These are phyloP conservation scores for Danio albolineatus DNA, from an alignment of 2,797 vertebrate genomes.

Conservation along the genomic window DNA sequence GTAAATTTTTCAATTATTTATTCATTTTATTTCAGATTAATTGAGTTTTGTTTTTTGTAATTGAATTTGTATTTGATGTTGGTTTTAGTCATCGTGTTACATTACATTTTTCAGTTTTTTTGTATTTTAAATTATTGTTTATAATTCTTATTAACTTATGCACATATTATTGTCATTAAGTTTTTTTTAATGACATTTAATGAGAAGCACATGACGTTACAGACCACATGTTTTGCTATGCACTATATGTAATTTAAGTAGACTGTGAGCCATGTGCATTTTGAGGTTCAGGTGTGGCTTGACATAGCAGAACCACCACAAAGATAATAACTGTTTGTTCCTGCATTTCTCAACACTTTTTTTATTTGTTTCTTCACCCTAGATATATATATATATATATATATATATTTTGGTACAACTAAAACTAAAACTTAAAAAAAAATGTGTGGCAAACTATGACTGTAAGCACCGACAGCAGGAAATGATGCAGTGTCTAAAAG, in stretches of 20 bases:
- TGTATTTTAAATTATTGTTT: no score
- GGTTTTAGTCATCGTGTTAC: no score
- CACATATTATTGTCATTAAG: no score
- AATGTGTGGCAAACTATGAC: not conserved
- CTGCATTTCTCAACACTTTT: not conserved
- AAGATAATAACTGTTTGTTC: constrained; percentile 2
- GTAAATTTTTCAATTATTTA: no score
- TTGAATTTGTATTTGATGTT: no score
- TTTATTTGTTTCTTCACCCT: constrained; percentile 12
- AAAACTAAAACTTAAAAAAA: not conserved
- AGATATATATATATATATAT: no score
- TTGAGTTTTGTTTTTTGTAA: no score
- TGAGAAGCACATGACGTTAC: not conserved
- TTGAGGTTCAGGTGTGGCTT: constrained; percentile 14
- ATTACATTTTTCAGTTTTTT: no score
- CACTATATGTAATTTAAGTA: not conserved
- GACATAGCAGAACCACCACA: not conserved
- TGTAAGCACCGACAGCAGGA: constrained; percentile 24
- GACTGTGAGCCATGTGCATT: not conserved
- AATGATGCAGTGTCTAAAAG: constrained; percentile 19
- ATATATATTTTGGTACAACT: no score
- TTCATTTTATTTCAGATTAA: no score
- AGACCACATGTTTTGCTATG: not conserved
- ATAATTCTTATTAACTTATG: no score
- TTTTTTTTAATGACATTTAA: not conserved